Evolutionary conservation across 1,140 invertebrate genomes (phyloP), one percentile per base, ranked within the genome.

Genomic region (Coenobita brevimanus): DNA sequence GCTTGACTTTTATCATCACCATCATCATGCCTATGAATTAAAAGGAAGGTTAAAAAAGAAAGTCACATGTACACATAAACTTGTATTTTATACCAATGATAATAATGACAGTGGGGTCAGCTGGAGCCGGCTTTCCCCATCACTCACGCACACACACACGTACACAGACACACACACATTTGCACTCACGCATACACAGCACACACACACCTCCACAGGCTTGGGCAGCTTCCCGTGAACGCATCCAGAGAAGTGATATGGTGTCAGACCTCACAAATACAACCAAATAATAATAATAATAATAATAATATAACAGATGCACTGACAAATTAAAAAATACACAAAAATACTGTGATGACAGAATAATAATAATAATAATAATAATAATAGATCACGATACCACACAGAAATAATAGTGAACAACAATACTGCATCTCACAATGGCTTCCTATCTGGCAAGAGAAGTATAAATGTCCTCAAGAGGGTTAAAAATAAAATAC

Each of bases 21-120:
- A 38, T 4, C 10, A 38, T 41, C 33, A 36, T 76, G 6, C 43
- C 8, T 43, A 76, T 36, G 4, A 50, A 54, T 33, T 15, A n/a
- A 15, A n/a, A 54, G 17, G 33, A 38, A 38, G 76, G 50, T 54
- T 30, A 50, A 69, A 76, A 54, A 57, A 41, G 73, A 87, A 78
- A 50, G 30, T 41, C 41, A 21, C 17, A 8, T 46, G 60, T 88
- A 88, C 86, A 88, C 86, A 88, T 88, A 88, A 88, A 88, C 81
- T 76, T 88, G 79, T 88, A 88, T 88, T 88, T 88, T 88, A 88
- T 88, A 88, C 86, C 86, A 88, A 88, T 88, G 80, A 88, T 88
- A 88, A 88, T 88, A 88, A 88, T 88, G 86, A 88, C 71, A 88
- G 80, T 78, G 86, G 80, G 80, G 69, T n/a, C 60, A 76, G 79